Evolutionary conservation across 2,797 vertebrate species (phyloP).

Genomic region (Todus mexicanus): DNA sequence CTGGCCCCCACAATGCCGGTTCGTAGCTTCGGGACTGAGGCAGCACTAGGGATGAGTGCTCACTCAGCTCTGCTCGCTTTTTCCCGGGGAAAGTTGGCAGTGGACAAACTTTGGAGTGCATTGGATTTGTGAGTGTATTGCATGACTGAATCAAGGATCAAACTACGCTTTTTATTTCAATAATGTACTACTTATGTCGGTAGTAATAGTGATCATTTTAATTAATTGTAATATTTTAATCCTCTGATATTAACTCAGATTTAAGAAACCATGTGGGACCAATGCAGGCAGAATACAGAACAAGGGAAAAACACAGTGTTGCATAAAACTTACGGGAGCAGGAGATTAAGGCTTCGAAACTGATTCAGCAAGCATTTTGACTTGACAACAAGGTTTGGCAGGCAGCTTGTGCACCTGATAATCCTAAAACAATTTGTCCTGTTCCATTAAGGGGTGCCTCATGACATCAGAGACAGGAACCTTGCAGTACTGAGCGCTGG

Average conservation of each 20-base stretch:
- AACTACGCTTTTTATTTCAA: background rate
- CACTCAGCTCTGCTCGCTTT: background rate
- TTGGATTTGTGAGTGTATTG: background rate
- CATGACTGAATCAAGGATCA: background rate
- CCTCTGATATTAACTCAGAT: background rate
- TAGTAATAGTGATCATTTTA: background rate
- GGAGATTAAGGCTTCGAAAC: background rate
- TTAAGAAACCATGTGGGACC: background rate
- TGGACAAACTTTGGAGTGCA: rapidly evolving
- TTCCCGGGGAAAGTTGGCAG: background rate
- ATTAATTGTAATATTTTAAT: constrained; percentile 1
- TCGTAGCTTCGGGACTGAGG: rapidly evolving
- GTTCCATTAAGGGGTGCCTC: background rate
- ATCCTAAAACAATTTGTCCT: background rate
- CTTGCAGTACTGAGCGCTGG: background rate
- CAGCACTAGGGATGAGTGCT: background rate
- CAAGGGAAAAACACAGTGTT: background rate
- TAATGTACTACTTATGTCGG: background rate
- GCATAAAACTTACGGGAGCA: background rate
- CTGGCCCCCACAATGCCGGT: rapidly evolving
- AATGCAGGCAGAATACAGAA: background rate
- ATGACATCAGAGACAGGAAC: background rate
- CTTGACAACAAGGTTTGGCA: background rate
- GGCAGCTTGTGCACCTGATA: background rate
- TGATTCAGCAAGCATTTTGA: background rate